Evolutionary conservation across 1,140 invertebrate genomes (phyloP).

Genomic region (Drosophila saltans): DNA sequence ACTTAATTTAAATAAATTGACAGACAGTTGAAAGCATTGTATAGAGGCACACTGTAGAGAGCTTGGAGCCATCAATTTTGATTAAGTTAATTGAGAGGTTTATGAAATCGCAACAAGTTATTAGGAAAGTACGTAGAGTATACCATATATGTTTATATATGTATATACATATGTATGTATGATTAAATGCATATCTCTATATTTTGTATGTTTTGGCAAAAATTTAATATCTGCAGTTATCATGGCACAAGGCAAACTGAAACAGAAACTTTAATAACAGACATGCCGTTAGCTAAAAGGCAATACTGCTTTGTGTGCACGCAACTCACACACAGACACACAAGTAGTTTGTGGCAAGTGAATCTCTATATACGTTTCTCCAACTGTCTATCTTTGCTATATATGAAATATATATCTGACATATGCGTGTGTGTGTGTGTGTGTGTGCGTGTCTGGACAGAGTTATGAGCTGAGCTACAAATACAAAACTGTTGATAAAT

Average conservation of each 20-base stretch:
- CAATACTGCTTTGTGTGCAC: slow-evolving; percentile 2
- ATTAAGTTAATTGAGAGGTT: slow-evolving; percentile 53
- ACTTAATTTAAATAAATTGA: slow-evolving; percentile 61
- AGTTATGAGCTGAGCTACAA: slow-evolving; percentile 16
- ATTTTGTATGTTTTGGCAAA: too few relatives aligned
- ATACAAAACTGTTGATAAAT: slow-evolving; percentile 29
- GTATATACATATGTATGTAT: too few relatives aligned
- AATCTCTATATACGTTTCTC: background rate
- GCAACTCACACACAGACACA: background rate
- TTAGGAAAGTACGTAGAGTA: background rate
- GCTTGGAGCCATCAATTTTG: slow-evolving; percentile 32
- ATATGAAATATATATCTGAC: background rate
- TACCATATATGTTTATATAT: too few relatives aligned
- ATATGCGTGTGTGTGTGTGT: slow-evolving; percentile 10
- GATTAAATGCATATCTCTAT: too few relatives aligned
- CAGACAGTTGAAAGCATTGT: slow-evolving; percentile 11
- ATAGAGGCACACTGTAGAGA: background rate
- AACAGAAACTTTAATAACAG: slow-evolving; percentile 24
- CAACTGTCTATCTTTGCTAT: background rate
- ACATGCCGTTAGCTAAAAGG: slow-evolving; percentile 16
- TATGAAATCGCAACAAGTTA: slow-evolving; percentile 31
- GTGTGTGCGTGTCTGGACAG: slow-evolving; percentile 5
- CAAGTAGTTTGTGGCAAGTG: background rate
- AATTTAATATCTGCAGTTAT: slow-evolving; percentile 1
- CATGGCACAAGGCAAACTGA: background rate